Evolutionary conservation across 1,140 invertebrate genomes (phyloP).

Genomic region (Diorhabda elongata): DNA sequence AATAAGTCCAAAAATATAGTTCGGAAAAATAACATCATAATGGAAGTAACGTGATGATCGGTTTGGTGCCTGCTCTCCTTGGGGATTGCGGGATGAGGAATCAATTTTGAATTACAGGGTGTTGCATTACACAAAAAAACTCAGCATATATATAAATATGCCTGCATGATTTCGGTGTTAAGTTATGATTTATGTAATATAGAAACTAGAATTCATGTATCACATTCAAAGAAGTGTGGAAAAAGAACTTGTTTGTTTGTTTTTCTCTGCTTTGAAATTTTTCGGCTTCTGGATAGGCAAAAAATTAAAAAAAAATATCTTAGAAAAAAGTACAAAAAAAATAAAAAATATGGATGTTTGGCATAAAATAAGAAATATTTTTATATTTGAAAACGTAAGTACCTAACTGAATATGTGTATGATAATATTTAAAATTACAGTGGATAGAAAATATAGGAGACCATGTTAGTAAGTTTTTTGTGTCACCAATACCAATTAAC

Average conservation of each 20-base stretch:
- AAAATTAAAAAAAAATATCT: too few relatives aligned
- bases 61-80: constrained; percentile 28
- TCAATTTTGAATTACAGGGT: constrained; percentile 12
- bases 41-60: constrained; percentile 48
- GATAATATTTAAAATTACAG: too few relatives aligned
- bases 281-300: too few relatives aligned
- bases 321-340: too few relatives aligned
- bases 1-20: constrained; percentile 41
- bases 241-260: neutral
- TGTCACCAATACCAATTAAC: too few relatives aligned
- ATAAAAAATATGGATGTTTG: too few relatives aligned
- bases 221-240: constrained; percentile 13
- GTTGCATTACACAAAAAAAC: constrained; percentile 10
- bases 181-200: constrained; percentile 18
- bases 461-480: too few relatives aligned
- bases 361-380: too few relatives aligned
- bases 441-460: too few relatives aligned
- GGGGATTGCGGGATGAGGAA: constrained; percentile 21
- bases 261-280: constrained; percentile 8
- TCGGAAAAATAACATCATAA: constrained; percentile 44
- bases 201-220: constrained; percentile 20
- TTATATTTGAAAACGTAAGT: too few relatives aligned
- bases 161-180: constrained; percentile 9
- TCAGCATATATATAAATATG: constrained; percentile 10
- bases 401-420: too few relatives aligned